These are phyloP conservation scores for Ochropacha duplaris DNA, from an alignment of 2,888 invertebrate species.

Conservation along the genomic window DNA sequence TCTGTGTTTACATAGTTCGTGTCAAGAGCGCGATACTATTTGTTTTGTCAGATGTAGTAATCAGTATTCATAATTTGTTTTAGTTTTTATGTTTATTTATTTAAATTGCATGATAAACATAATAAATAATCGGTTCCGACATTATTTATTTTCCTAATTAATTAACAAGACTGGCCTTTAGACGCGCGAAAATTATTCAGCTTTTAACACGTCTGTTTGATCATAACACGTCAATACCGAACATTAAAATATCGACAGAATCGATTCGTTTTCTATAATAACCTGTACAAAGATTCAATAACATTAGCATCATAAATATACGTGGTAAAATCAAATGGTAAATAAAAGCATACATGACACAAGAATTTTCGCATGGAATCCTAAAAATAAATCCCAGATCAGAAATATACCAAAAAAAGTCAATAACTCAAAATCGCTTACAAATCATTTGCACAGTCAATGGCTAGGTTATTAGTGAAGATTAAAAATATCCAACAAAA, in stretches of 20 bases:
- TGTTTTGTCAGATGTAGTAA: conserved; percentile 31
- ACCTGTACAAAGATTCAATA: too few species aligned
- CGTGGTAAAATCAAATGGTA: too few species aligned
- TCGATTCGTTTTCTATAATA: neutral
- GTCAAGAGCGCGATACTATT: conserved; percentile 56
- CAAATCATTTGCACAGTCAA: conserved; percentile 28
- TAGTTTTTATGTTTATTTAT: conserved; percentile 4
- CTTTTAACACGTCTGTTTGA: neutral
- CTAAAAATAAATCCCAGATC: neutral
- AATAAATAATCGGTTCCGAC: conserved; percentile 1
- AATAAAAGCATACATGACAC: too few species aligned
- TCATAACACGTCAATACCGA: neutral
- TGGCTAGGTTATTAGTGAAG: conserved; percentile 53
- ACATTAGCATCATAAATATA: neutral
- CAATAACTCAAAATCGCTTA: conserved; percentile 4
- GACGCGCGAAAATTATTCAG: neutral
- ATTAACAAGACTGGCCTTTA: neutral
- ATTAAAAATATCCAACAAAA: conserved; percentile 72
- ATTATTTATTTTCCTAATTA: neutral
- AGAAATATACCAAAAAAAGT: neutral
- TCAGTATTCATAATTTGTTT: conserved; percentile 36
- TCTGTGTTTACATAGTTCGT: conserved; percentile 55
- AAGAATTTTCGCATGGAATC: neutral
- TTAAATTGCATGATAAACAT: neutral
- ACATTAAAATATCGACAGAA: neutral